Evolutionary conservation across 1,140 invertebrate genomes (phyloP).

Genomic region (Cotesia glomerata): DNA sequence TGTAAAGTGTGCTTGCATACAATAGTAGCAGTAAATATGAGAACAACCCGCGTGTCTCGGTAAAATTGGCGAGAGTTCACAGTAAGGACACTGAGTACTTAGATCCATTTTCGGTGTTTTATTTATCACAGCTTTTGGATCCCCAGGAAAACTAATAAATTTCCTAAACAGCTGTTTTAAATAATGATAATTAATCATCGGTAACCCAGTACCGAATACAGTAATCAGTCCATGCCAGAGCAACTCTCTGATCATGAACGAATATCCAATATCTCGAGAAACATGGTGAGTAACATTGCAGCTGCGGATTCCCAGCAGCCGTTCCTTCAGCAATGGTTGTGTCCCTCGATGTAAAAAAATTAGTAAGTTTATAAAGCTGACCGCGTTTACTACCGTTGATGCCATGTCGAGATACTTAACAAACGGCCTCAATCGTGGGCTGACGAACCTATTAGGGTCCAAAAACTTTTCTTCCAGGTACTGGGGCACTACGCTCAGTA

Average conservation of each 20-base stretch:
- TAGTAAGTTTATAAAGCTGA: slow-evolving; percentile 54
- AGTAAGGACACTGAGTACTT: slow-evolving; percentile 50
- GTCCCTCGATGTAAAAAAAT: slow-evolving; percentile 53
- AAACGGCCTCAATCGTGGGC: background rate
- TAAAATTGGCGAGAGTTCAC: slow-evolving; percentile 51
- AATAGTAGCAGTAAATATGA: slow-evolving; percentile 61
- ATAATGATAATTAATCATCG: slow-evolving; percentile 55
- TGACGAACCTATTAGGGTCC: slow-evolving; percentile 25
- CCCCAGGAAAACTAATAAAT: slow-evolving; percentile 7
- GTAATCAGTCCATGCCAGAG: slow-evolving; percentile 59
- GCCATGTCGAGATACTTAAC: slow-evolving; percentile 40
- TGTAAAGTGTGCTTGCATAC: slow-evolving; percentile 54
- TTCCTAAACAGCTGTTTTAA: slow-evolving; percentile 48
- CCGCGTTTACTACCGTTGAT: slow-evolving; percentile 38
- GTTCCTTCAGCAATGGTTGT: slow-evolving; percentile 51
- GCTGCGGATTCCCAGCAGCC: slow-evolving; percentile 48
- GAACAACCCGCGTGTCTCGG: slow-evolving; percentile 55
- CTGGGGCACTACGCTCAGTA: slow-evolving; percentile 46
- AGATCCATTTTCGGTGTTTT: slow-evolving; percentile 39
- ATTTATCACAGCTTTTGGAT: background rate
- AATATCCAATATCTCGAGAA: slow-evolving; percentile 57
- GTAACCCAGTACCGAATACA: slow-evolving; percentile 52
- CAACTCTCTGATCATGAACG: slow-evolving; percentile 61
- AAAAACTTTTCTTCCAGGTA: slow-evolving; percentile 49
- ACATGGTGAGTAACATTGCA: slow-evolving; percentile 42